phyloP scores from a whole-genome alignment of 1,140 invertebrate genomes.

The Branchinecta lynchi region DNA sequence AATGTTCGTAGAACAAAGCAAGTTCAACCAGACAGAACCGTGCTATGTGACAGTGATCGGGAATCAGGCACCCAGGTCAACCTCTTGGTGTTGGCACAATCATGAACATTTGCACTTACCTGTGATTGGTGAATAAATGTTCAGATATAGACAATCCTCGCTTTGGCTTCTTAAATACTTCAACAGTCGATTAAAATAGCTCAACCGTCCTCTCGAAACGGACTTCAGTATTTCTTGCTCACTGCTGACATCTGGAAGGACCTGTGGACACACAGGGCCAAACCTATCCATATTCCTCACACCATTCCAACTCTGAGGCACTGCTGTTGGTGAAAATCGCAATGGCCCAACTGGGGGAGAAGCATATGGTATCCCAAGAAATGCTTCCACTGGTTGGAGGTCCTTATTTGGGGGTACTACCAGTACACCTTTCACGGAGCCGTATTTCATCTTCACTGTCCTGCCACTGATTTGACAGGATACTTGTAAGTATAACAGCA shows the following conservation, averaged over 20 bases:
- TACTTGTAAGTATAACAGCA: neutral
- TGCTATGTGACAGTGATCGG: no score
- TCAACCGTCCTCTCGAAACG: slow-evolving; percentile 42
- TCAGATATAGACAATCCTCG: slow-evolving; percentile 84
- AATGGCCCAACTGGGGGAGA: slow-evolving; percentile 38
- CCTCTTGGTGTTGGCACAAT: no score
- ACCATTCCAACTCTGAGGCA: slow-evolving; percentile 25
- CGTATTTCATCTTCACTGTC: slow-evolving; percentile 29
- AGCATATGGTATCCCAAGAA: slow-evolving; percentile 43
- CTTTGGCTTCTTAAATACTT: slow-evolving; percentile 58
- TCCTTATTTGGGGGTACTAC: slow-evolving; percentile 55
- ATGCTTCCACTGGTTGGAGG: slow-evolving; percentile 54
- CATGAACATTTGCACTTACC: slow-evolving; percentile 1
- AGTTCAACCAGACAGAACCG: no score
- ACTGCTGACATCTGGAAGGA: slow-evolving; percentile 29
- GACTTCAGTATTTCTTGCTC: slow-evolving; percentile 26
- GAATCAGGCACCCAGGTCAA: no score
- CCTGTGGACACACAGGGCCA: slow-evolving; percentile 24
- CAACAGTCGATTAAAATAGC: slow-evolving; percentile 49
- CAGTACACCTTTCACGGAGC: slow-evolving; percentile 48
- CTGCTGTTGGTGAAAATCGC: slow-evolving; percentile 39
- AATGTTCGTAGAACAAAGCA: no score
- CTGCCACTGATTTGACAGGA: slow-evolving; percentile 13
- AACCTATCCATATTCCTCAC: slow-evolving; percentile 23
- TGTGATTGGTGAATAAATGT: slow-evolving; percentile 64